Evolutionary conservation across 2,888 invertebrate species (phyloP), one percentile per base, ranked within the genome.

Genomic region (Tortrix viridana): DNA sequence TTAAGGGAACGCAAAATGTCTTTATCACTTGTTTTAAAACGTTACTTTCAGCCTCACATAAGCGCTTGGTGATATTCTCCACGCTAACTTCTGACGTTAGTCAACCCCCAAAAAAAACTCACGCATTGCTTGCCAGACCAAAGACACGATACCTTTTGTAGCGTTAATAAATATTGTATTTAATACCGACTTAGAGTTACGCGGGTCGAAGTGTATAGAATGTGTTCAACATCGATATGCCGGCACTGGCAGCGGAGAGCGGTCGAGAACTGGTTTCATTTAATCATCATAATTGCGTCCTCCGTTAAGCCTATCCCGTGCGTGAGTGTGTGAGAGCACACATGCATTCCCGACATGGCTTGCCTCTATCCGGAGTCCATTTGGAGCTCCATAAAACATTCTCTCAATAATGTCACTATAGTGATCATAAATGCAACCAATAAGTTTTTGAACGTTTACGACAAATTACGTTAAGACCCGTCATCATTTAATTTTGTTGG

Each of bases 251-350:
- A 81, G 79, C 77, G 77, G 69, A 76, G 79, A 75, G 77, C 79
- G 80, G 68, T 75, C 74, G 71, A 81, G 81, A 89, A 90, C 91
- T 88, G 88, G 91, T 90, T 90, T 85, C 81, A 81, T 86, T 86
- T 88, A 89, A 91, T 89, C 90, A 89, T 89, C 86, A 88, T 89
- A 89, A 90, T 90, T 90, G 89, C 87, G 85, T 85, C 88, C 88
- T 84, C 88, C 87, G 88, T 86, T 88, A 87, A 88, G 80, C 82
- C 84, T 84, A 84, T 82, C 81, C 80, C 80, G 76, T 72, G 77
- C 73, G 72, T 67, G 73, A 75, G 72, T 76, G 77, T 74, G 74
- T 71, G 71, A 74, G 71, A 73, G 73, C 72, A 72, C 76, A 74
- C 74, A 78, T 68, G 71, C 74, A 71, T 62, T 50, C 53, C 62